These are phyloP conservation scores for Thysanoteuthis rhombus DNA, from an alignment of 2,888 invertebrate species.

Conservation along the genomic window DNA sequence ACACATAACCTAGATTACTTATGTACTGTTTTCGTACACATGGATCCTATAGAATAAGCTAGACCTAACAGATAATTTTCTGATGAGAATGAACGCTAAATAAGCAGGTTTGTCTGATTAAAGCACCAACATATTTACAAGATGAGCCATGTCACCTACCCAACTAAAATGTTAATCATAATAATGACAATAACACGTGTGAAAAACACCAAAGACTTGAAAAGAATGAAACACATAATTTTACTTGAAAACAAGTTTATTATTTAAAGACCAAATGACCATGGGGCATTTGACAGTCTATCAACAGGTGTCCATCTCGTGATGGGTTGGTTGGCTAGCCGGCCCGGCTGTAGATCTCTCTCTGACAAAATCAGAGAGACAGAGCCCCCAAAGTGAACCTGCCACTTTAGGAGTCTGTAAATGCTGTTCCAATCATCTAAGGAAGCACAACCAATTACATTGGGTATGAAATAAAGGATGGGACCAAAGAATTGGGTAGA, in stretches of 20 bases:
- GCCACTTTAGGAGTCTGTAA: not conserved
- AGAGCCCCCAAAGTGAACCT: not conserved
- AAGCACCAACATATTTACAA: not conserved
- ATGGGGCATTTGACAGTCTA: not conserved
- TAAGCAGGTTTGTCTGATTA: not conserved
- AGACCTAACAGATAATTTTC: not conserved
- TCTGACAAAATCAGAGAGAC: not conserved
- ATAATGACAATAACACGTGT: not conserved
- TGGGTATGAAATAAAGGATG: not conserved
- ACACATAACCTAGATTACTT: too few relatives aligned
- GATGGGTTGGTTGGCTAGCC: not conserved
- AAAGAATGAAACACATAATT: slow-evolving; percentile 1
- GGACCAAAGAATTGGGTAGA: not conserved
- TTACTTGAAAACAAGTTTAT: slow-evolving; percentile 12
- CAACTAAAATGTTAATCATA: not conserved
- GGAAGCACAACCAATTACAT: slow-evolving; percentile 12
- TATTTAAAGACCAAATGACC: slow-evolving; percentile 12
- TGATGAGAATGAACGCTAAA: not conserved
- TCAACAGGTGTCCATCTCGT: not conserved
- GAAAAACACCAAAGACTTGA: not conserved
- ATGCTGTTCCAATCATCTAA: not conserved
- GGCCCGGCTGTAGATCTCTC: not conserved
- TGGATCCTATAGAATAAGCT: not conserved
- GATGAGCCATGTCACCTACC: slow-evolving; percentile 1
- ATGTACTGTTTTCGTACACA: too few relatives aligned